Evolutionary conservation across 2,888 invertebrate genomes (phyloP).

Genomic region (Gymnocheta viridis): DNA sequence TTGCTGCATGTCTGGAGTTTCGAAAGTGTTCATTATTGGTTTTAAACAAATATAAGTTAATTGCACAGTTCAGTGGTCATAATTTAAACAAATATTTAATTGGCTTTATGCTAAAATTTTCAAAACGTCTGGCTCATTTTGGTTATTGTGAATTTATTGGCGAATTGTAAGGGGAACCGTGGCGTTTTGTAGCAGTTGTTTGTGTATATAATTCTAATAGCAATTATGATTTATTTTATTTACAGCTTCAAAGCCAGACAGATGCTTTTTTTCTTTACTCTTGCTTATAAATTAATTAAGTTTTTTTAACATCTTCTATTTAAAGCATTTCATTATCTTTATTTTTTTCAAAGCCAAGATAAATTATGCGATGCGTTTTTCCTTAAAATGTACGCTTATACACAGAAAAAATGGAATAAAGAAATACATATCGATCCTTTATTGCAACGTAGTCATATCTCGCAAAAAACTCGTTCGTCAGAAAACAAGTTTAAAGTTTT

Average conservation of each 20-base stretch:
- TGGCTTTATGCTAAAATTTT: constrained; percentile 14
- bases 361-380: constrained; percentile 70
- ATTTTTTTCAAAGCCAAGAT: constrained; percentile 63
- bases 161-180: constrained; percentile 16
- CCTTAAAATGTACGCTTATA: constrained; percentile 27
- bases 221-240: constrained; percentile 66
- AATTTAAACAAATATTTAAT: constrained; percentile 57
- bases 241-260: constrained; percentile 34
- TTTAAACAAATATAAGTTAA: constrained; percentile 66
- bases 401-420: background rate
- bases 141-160: constrained; percentile 50
- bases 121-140: constrained; percentile 29
- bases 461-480: too few relatives aligned
- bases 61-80: constrained; percentile 64
- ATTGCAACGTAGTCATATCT: too few relatives aligned
- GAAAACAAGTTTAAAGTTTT: too few relatives aligned
- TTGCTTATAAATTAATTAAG: constrained; percentile 61
- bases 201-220: constrained; percentile 46
- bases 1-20: constrained; percentile 32
- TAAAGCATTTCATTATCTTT: constrained; percentile 63
- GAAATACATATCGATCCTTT: too few relatives aligned
- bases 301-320: constrained; percentile 47
- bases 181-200: background rate
- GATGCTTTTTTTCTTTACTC: constrained; percentile 22
- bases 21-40: constrained; percentile 20